A percentile compares a stretch with the other conserved stretches of the same genome.
These are phyloP conservation scores for Orchestes rusci DNA, from an alignment of 2,888 invertebrate species.

Conservation along the genomic window DNA sequence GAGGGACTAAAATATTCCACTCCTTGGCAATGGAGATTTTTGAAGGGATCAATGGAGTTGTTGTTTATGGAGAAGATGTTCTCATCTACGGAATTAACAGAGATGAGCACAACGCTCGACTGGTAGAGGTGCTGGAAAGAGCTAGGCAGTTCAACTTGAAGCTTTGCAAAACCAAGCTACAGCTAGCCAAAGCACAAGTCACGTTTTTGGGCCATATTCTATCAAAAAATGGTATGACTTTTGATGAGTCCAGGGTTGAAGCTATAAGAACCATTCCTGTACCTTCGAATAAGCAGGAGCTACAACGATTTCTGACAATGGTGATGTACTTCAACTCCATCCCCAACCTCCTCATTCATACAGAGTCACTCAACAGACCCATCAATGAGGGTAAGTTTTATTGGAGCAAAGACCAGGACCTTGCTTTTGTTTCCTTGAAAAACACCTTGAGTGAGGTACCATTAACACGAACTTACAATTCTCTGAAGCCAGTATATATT, in stretches of 20 bases:
- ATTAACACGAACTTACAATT: neutral
- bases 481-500: neutral
- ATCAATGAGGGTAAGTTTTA: constrained; percentile 3
- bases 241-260: constrained; percentile 1
- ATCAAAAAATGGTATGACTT: neutral
- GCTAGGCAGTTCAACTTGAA: constrained; percentile 4
- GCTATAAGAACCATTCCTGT: neutral
- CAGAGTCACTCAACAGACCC: neutral
- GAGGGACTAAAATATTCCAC: constrained; percentile 1
- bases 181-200: constrained; percentile 1
- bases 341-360: neutral
- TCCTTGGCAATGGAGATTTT: constrained; percentile 3
- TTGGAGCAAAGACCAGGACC: constrained; percentile 4
- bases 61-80: constrained; percentile 2
- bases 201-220: constrained; percentile 2
- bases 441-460: constrained; percentile 2
- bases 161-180: constrained; percentile 4
- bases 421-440: neutral
- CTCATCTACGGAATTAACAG: constrained; percentile 4
- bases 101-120: constrained; percentile 4
- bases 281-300: constrained; percentile 5
- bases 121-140: constrained; percentile 6
- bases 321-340: neutral
- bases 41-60: constrained; percentile 4
- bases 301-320: constrained; percentile 5